Base-by-base conservation (phyloP, 1,140 invertebrate genomes). In the Drosophila lini region DNA sequence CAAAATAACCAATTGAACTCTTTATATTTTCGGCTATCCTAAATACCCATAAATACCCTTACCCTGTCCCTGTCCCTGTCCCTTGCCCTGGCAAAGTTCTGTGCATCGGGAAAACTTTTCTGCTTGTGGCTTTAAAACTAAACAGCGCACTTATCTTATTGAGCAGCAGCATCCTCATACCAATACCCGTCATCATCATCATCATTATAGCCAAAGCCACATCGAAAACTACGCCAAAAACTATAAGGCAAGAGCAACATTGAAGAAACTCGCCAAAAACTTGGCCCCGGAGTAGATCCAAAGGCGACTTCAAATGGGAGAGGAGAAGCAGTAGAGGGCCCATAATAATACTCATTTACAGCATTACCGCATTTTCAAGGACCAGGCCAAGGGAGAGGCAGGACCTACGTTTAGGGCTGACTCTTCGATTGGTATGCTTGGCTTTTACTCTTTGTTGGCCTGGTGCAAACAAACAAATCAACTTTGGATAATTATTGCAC, bases 401-500 rank as follows among this genome's bases (percentile, higher is more conserved):
- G 74, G 60, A 36, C 65, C 61, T 53, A 57, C 45, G 50, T 67
- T 57, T 52, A 45, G 50, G 57, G 44, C 65, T 47, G 64, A 65
- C 57, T 68, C 64, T 52, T 74, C 70, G 70, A 85, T 85, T 84
- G 77, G 81, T 79, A 80, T 82, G 82, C 82, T 80, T 85, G 82
- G 81, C 83, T 86, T 86, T 82, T 80, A 82, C 76, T 79, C 82
- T 86, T 79, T 86, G 82, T 74, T 78, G 80, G 84, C 45, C 77
- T 76, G 62, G 75, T 88, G 78, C 84, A 91, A 91, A 84, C 89
- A 91, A 91, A 91, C 83, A 91, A 90, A 91, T 88, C 88, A 91
- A 91, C 88, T 91, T 91, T 88, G 83, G 89, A 91, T 91, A 91
- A 91, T 88, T 88, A 91, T 90, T 90, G 88, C 79, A 88, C 81